Base-by-base conservation (phyloP, 2,888 invertebrate species). In the Dioctria linearis region DNA sequence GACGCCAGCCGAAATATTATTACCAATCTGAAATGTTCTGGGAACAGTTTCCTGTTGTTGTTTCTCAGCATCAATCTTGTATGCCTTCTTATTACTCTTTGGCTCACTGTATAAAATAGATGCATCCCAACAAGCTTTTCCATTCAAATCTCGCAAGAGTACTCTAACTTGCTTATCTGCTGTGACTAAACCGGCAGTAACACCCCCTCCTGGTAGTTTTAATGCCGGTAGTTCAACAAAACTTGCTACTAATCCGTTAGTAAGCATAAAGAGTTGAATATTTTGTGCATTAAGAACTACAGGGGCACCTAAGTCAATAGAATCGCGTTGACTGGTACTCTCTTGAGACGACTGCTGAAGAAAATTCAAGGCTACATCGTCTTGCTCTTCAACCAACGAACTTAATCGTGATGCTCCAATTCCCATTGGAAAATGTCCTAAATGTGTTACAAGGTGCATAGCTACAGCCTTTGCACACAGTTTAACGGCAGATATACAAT, bases 81-180 rank as follows among this genome's bases (percentile, higher is more conserved):
- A 66, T 39, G 37, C 43, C 9, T 51, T 73, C 5, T 59, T 61
- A 66, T n/a, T 73, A 42, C 39, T 25, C 42, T 67, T 57, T 0
- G 95, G 95, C 85, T 94, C 94, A 86, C 94, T 93, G 89, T 96
- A 96, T 0, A 98, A 90, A 81, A 97, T 95, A 0, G 97, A 95
- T 57, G 96, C 96, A 89, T 98, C 98, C 98, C 98, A 98, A 85
- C 96, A 96, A 73, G 96, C 95, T 90, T 98, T 98, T 71, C 98
- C 98, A 46, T 96, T 95, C 79, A 98, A 91, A 90, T 98, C 98
- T 6, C 98, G 92, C 82, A 98, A 90, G 11, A 98, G 90, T 39
- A 98, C 93, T 51, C 98, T 92, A 79, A 96, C 96, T 91, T 95
- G 95, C 69, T 94, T 94, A 84, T 94, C 93, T 4, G 95, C 95